Base-by-base conservation (phyloP, 2,797 vertebrate species). In the Carduelis carduelis region DNA sequence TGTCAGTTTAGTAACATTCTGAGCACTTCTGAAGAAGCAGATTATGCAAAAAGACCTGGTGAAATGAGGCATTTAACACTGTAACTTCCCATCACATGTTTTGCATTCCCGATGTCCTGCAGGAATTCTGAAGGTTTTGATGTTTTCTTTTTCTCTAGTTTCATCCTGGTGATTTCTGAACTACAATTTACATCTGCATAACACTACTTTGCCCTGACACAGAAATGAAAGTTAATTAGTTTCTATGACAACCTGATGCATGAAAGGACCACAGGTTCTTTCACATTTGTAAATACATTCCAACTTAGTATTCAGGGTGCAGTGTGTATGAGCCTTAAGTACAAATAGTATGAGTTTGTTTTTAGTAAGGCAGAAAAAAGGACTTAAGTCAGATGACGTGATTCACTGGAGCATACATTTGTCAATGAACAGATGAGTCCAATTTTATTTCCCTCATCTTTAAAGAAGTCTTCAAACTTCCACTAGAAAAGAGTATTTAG, bases 171-270 rank as follows among this genome's bases (percentile, higher is more conserved):
- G 93, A 98, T 97, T 98, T 95, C 85, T 94, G 96, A 96, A 97
- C 96, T 96, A 96, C 95, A 97, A 94, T 97, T 98, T 98, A 97
- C 94, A 97, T 96, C 96, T 97, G 95, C 89, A 95, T 97, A 94
- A 89, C 87, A 95, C 94, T 96, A 97, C 96, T 97, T 97, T 97
- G 95, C 93, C 93, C 97, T 97, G 97, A 97, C 96, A 97, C 75
- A 97, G 94, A 97, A 98, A 98, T 97, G 97, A 97, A 98, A 98
- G 96, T 98, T 98, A 98, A 98, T 97, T 98, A 97, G 97, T 98
- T 97, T 98, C 97, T 98, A 98, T 98, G 97, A 97, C 84, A 96
- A 98, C 96, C 94, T 96, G 90, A 96, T 97, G 97, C 97, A 97
- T 97, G 96, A 98, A 97, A 97, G 95, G 93, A 97, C 95, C 83